Conservation (phyloP, 2,797 vertebrate species). For the Poecilia velifera region DNA sequence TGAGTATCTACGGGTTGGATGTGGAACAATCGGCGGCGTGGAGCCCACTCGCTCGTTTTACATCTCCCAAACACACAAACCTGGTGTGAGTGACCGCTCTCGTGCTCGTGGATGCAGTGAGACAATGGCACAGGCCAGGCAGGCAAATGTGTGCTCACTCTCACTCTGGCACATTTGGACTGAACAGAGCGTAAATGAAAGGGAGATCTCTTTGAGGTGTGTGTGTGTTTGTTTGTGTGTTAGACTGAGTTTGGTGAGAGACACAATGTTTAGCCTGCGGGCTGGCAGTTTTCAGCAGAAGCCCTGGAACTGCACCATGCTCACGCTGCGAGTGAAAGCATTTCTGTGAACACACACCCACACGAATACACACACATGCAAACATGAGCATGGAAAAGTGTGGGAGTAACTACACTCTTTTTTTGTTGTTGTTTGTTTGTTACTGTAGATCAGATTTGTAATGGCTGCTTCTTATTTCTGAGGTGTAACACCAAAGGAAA, state of each 20-base stretch:
- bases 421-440: constrained; percentile 3
- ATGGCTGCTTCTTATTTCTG: background rate
- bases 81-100: background rate
- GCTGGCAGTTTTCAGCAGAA: constrained; percentile 56
- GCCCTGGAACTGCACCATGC: constrained; percentile 51
- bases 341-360: constrained; percentile 50
- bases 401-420: constrained; percentile 46
- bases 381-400: constrained; percentile 23
- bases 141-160: constrained; percentile 2
- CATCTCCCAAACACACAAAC: constrained; percentile 2
- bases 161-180: constrained; percentile 18
- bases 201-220: constrained; percentile 24
- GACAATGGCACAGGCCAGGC: background rate
- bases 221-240: constrained; percentile 28
- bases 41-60: constrained; percentile 37
- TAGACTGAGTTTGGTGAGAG: constrained; percentile 42
- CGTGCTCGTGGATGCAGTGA: background rate
- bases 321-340: constrained; percentile 53
- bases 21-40: constrained; percentile 38
- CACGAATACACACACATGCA: constrained; percentile 33
- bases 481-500: background rate
- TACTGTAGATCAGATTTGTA: background rate
- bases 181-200: constrained; percentile 21
- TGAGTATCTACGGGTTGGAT: constrained; percentile 16
- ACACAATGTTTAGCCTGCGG: constrained; percentile 62